phyloP scores from a whole-genome alignment of 1,140 invertebrate genomes.

The Drosophila repletoides region DNA sequence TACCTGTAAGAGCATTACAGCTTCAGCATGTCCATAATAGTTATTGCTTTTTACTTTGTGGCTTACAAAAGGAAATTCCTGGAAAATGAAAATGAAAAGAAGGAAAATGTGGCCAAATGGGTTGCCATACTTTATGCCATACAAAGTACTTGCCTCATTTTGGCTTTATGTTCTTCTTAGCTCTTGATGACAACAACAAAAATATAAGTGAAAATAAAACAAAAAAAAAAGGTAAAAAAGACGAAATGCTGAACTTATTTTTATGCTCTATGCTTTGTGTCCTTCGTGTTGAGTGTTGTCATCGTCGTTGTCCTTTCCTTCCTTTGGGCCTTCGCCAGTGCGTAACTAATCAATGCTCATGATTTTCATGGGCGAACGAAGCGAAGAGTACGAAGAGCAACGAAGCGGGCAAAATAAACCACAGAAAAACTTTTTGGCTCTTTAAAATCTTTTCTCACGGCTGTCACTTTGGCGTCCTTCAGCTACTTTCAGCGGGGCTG shows the following conservation, averaged over 20 bases:
- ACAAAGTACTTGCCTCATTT: slow-evolving; percentile 28
- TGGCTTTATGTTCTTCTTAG: slow-evolving; percentile 29
- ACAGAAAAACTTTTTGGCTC: slow-evolving; percentile 18
- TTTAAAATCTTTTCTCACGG: slow-evolving; percentile 34
- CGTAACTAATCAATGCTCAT: slow-evolving; percentile 61
- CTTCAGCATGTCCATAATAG: slow-evolving; percentile 2
- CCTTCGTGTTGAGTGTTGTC: neutral
- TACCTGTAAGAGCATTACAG: neutral
- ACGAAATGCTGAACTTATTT: slow-evolving; percentile 27
- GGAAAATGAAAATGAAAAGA: neutral
- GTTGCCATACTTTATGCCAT: slow-evolving; percentile 22
- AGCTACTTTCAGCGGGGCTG: neutral
- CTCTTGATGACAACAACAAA: slow-evolving; percentile 21
- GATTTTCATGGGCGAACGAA: slow-evolving; percentile 20
- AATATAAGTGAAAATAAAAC: slow-evolving; percentile 27
- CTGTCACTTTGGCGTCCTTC: slow-evolving; percentile 24
- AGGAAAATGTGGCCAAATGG: slow-evolving; percentile 13
- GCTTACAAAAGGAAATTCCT: neutral
- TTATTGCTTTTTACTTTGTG: neutral
- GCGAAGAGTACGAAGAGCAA: slow-evolving; percentile 6
- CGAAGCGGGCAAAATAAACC: slow-evolving; percentile 30
- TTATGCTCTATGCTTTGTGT: slow-evolving; percentile 14
- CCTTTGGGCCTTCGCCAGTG: slow-evolving; percentile 13
- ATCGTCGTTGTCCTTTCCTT: neutral
- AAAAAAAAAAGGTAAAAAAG: slow-evolving; percentile 24